Base-by-base conservation (phyloP, 2,888 invertebrate genomes). In the Chironomus tentans region DNA sequence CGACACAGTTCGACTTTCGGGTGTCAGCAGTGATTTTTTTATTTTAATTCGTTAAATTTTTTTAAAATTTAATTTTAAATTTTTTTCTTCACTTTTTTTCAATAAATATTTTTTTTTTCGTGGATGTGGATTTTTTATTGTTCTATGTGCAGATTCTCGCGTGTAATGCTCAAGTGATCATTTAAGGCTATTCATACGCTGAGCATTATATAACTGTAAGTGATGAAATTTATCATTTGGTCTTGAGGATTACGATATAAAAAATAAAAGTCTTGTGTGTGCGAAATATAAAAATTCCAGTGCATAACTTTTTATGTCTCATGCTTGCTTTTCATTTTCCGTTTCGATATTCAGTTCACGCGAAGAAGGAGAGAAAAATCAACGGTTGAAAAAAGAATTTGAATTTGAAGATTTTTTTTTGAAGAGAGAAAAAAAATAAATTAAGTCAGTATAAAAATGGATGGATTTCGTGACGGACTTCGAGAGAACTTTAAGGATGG, bases 121-220 rank as follows among this genome's bases (percentile, higher is more conserved):
- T 38, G 10, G 10, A 38, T 38, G 38, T 38, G 38, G 38, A 38
- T 18, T 15, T 50, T 15, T 56, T 18, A 18, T 15, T 56, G n/a
- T n/a, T 56, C 56, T 56, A 15, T 7, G 56, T 56, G 7, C 15
- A 56, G 56, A 56, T 15, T 56, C 56, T 56, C 56, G 56, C 56
- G 56, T 56, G 15, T 18, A 56, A 56, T 56, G 56, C 56, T 56
- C 15, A 56, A 56, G 56, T 56, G 56, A 18, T 56, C n/a, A 56
- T 56, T 56, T n/a, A 56, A 56, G 18, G 38, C 38, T 10, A 38
- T 38, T 38, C 38, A 38, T 38, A 56, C 50, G 13, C 15, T 69
- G 69, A 70, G 47, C 47, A 47, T 70, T 47, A 46, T 18, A 18
- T 15, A 18, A 70, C 5, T 47, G 70, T 70, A 70, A 70, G 70